phyloP scores from a whole-genome alignment of 2,113 vertebrate genomes.

The Trochalopteron elliotii region DNA sequence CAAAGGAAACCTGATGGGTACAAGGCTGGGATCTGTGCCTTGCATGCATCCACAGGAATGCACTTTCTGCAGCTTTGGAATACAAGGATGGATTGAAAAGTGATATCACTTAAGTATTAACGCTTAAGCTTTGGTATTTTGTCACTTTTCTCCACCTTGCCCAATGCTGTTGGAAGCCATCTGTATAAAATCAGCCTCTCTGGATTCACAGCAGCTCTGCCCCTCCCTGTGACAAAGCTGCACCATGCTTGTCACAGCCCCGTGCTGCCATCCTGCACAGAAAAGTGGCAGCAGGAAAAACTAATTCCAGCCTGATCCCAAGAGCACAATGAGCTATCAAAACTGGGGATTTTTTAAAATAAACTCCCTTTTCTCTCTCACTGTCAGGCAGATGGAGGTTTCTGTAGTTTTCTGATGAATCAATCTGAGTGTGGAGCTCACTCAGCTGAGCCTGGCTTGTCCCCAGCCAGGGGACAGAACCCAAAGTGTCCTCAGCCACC shows the following conservation, averaged over 20 bases:
- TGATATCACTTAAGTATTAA: neutral
- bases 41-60: neutral
- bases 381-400: neutral
- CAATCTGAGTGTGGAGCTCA: neutral
- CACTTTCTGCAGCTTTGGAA: neutral
- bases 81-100: neutral
- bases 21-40: neutral
- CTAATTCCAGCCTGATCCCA: neutral
- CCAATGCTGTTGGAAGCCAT: neutral
- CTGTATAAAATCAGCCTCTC: neutral
- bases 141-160: neutral
- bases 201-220: neutral
- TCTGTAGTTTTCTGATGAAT: neutral
- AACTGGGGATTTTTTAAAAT: too few species aligned
- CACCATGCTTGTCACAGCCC: neutral
- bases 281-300: too few species aligned
- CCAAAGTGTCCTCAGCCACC: neutral
- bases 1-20: neutral
- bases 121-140: neutral
- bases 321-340: neutral
- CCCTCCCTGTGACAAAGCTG: neutral
- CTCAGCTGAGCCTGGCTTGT: neutral
- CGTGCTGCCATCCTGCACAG: neutral
- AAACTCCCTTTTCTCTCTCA: neutral
- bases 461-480: neutral